Percentiles rank a stretch among this genome's conserved stretches.
phyloP scores from a whole-genome alignment of 1,140 invertebrate species.

The Tetragonula clypearis region DNA sequence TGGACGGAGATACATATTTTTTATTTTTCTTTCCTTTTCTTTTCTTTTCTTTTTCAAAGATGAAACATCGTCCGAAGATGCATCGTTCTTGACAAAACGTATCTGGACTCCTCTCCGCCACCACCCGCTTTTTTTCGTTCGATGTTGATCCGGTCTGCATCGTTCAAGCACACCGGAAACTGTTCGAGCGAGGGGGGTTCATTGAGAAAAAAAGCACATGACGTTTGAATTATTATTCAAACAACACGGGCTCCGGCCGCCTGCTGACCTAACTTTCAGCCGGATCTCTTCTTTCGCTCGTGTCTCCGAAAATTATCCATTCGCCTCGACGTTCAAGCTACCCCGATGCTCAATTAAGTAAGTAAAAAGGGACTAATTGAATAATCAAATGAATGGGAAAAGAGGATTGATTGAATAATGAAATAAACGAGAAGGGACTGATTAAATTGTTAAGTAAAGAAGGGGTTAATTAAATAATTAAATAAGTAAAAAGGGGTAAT shows the following conservation, averaged over 20 bases:
- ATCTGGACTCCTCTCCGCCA: neutral
- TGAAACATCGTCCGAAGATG: too few relatives aligned
- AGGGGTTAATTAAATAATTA: too few relatives aligned
- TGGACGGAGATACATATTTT: neutral
- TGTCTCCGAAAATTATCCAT: neutral
- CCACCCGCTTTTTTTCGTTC: neutral
- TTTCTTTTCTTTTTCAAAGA: too few relatives aligned
- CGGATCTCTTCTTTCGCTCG: conserved; percentile 20
- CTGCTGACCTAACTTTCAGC: conserved; percentile 63
- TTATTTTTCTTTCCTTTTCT: too few relatives aligned
- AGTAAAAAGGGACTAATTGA: too few relatives aligned
- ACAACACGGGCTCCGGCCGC: neutral
- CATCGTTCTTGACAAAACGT: too few relatives aligned
- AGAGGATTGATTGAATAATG: too few relatives aligned
- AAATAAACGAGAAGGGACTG: too few relatives aligned
- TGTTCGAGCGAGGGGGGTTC: conserved; percentile 18
- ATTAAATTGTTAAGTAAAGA: too few relatives aligned
- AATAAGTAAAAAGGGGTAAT: too few relatives aligned
- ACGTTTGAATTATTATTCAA: conserved; percentile 32
- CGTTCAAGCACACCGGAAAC: conserved; percentile 24
- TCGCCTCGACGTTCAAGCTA: neutral
- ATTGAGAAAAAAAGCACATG: conserved; percentile 63
- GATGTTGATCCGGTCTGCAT: conserved; percentile 20
- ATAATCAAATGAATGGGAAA: too few relatives aligned
- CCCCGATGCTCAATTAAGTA: neutral